Base-by-base conservation (phyloP, 2,888 invertebrate species). In the Thymelicus acteon region DNA sequence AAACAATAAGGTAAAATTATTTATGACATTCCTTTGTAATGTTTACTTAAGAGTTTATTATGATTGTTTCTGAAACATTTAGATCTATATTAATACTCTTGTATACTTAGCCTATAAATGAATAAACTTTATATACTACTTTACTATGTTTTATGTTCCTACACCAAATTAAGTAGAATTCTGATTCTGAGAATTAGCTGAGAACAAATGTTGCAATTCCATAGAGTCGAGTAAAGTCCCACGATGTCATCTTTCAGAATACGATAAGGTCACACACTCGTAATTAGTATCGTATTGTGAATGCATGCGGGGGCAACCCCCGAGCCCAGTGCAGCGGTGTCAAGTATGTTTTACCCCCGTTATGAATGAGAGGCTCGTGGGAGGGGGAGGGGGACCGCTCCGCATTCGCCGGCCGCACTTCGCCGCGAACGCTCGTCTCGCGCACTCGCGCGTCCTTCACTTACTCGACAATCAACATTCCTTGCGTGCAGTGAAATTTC, bases 401-500 rank as follows among this genome's bases (percentile, higher is more conserved):
- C 83, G 76, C 90, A 92, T 87, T 93, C 90, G 91, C 86, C 91
- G 91, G 91, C 83, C 79, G 83, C 74, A 79, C 80, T 80, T 81
- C 81, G 87, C 81, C 82, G 88, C 80, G 90, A 80, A 72, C 75
- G 82, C 76, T 77, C 78, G 83, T 79, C 71, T 72, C 72, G 71
- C 75, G 75, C 1, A 24, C 73, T n/a, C n/a, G n/a, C 72, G 67
- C 74, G 72, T 4, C 80, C 74, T 74, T 75, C 74, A 77, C 75
- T n/a, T 12, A 19, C 31, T 24, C 31, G 10, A 31, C 57, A 72
- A 19, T 52, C 75, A 78, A 81, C 85, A 85, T 85, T 85, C 82
- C 84, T 86, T 88, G 90, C 90, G 92, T 83, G 85, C 85, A 88
- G 91, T 90, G 89, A 92, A 91, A 91, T 89, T 87, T 90, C 79